phyloP scores from a whole-genome alignment of 1,140 invertebrate genomes.

The Cherax destructor region DNA sequence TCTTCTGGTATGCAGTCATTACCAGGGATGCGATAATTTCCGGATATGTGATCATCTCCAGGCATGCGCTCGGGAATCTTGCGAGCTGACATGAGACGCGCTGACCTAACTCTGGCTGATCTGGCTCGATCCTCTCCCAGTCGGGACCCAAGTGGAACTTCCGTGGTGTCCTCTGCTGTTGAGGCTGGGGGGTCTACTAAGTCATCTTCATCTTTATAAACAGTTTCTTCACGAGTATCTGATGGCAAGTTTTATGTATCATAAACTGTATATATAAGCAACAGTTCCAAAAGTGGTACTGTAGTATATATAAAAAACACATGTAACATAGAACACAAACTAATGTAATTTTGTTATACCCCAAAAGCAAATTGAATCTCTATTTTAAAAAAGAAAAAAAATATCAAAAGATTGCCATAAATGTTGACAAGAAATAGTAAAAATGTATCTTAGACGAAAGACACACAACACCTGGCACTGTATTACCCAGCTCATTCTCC shows the following conservation, averaged over 20 bases:
- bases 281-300: not conserved
- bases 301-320: no score
- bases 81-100: constrained; percentile 36
- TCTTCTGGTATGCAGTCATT: not conserved
- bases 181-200: not conserved
- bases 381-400: no score
- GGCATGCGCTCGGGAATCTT: not conserved
- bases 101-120: constrained; percentile 54
- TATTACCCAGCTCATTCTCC: no score
- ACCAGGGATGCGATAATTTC: not conserved
- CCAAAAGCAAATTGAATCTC: no score
- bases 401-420: no score
- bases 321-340: no score
- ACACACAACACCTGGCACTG: no score
- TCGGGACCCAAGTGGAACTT: constrained; percentile 44
- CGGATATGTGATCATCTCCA: not conserved
- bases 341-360: no score
- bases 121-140: constrained; percentile 57
- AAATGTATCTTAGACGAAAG: no score
- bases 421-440: no score
- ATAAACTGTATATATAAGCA: not conserved
- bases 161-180: constrained; percentile 22
- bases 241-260: not conserved
- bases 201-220: constrained; percentile 2
- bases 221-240: constrained; percentile 9